Conservation (phyloP, 2,797 vertebrate species). For the Iguana delicatissima region DNA sequence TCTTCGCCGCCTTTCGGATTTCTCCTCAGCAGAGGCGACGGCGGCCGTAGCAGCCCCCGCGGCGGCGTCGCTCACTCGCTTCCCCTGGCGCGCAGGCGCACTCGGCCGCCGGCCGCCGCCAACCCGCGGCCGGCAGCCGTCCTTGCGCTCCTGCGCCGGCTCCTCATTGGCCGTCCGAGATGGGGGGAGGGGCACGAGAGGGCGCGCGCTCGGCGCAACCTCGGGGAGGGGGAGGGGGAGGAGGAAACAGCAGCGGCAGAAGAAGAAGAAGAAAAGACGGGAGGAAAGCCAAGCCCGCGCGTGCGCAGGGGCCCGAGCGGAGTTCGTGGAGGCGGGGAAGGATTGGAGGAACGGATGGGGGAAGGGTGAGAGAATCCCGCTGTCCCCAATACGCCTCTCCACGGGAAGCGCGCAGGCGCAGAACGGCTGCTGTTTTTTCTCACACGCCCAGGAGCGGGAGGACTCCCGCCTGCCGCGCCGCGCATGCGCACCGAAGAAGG, state of each 20-base stretch:
- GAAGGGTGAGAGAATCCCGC: slow-evolving; percentile 18
- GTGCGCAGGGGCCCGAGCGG: neutral
- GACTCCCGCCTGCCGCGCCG: neutral
- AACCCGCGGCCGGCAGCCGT: slow-evolving; percentile 55
- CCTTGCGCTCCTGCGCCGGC: slow-evolving; percentile 62
- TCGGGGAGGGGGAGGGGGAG: neutral
- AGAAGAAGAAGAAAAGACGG: neutral
- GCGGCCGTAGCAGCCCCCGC: slow-evolving; percentile 58
- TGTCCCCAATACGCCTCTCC: slow-evolving; percentile 15
- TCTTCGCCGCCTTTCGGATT: slow-evolving; percentile 17
- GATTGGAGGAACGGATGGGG: neutral
- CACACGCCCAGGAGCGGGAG: accelerated
- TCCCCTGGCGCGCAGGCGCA: slow-evolving; percentile 54
- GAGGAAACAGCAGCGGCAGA: too few relatives aligned
- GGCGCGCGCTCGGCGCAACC: slow-evolving; percentile 29
- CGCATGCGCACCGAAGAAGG: neutral
- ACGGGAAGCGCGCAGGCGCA: neutral
- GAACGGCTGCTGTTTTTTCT: too few relatives aligned
- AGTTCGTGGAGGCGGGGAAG: neutral
- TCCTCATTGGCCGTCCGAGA: slow-evolving; percentile 33
- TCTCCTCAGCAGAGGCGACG: slow-evolving; percentile 52
- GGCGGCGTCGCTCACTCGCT: neutral
- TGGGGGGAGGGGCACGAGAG: slow-evolving; percentile 12
- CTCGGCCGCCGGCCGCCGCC: slow-evolving; percentile 44
- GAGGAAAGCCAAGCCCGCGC: neutral